These are phyloP conservation scores for Lucilia cuprina DNA, from an alignment of 1,140 invertebrate species.

Conservation along the genomic window DNA sequence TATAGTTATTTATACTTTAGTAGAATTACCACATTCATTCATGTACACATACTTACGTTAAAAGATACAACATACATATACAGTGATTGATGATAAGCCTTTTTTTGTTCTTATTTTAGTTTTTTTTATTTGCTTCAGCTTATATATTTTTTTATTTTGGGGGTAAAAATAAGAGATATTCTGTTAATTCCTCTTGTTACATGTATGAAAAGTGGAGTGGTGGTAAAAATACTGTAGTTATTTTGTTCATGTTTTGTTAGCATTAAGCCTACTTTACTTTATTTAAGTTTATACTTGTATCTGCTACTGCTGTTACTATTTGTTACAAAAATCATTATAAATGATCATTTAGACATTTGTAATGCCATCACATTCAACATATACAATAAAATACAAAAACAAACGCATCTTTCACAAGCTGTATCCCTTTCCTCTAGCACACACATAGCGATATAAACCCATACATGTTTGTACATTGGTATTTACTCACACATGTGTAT, in stretches of 20 bases:
- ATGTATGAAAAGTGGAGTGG: background rate
- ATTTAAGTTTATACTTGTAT: background rate
- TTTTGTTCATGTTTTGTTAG: conserved; percentile 11
- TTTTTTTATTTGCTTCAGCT: background rate
- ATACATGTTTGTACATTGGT: background rate
- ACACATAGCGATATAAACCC: too few relatives aligned
- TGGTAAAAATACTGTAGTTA: background rate
- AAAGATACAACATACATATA: background rate
- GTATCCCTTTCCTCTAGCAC: too few relatives aligned
- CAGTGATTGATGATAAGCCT: background rate
- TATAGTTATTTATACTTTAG: too few relatives aligned
- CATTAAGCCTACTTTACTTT: conserved; percentile 13
- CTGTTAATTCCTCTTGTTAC: conserved; percentile 16
- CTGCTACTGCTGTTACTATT: background rate
- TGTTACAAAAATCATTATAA: conserved; percentile 21
- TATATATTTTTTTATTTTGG: too few relatives aligned
- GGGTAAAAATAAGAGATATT: conserved; percentile 24
- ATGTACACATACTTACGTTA: too few relatives aligned
- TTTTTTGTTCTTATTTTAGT: conserved; percentile 2
- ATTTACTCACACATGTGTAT: background rate
- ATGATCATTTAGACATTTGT: conserved; percentile 33
- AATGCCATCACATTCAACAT: conserved; percentile 8
- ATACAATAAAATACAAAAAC: background rate
- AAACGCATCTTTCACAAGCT: too few relatives aligned
- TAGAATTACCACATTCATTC: too few relatives aligned